Evolutionary conservation across 2,113 vertebrate species (phyloP).

Genomic region (Ictidomys tridecemlineatus): DNA sequence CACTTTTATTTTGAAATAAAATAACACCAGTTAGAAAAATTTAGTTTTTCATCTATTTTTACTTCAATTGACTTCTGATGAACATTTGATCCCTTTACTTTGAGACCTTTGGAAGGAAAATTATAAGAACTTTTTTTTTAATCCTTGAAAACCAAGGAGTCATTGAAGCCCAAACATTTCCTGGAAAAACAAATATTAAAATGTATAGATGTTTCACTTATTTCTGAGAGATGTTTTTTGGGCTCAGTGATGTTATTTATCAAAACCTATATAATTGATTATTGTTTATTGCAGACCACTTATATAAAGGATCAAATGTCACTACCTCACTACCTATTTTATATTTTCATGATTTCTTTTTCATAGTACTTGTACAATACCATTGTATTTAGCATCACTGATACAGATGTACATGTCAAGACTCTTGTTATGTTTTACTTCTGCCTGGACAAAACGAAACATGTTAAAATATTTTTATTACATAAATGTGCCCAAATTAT

Average conservation of each 20-base stretch:
- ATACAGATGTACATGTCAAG: not conserved
- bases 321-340: not conserved
- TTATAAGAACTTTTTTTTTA: not conserved
- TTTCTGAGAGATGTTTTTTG: not conserved
- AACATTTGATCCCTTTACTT: not conserved
- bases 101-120: not conserved
- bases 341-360: not conserved
- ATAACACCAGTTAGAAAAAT: not conserved
- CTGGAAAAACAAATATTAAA: not conserved
- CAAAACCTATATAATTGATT: not conserved
- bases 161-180: not conserved
- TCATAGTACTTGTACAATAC: not conserved
- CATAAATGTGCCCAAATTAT: not conserved
- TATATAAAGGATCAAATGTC: not conserved
- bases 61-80: not conserved
- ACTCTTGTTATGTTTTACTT: not conserved
- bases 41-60: not conserved
- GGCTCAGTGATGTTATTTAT: not conserved
- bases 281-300: not conserved
- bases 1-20: not conserved
- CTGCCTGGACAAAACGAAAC: not conserved
- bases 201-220: constrained; percentile 20
- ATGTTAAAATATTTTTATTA: not conserved
- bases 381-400: not conserved
- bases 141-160: not conserved